Base-by-base conservation (phyloP, 2,888 invertebrate genomes). In the Aplocera efformata region DNA sequence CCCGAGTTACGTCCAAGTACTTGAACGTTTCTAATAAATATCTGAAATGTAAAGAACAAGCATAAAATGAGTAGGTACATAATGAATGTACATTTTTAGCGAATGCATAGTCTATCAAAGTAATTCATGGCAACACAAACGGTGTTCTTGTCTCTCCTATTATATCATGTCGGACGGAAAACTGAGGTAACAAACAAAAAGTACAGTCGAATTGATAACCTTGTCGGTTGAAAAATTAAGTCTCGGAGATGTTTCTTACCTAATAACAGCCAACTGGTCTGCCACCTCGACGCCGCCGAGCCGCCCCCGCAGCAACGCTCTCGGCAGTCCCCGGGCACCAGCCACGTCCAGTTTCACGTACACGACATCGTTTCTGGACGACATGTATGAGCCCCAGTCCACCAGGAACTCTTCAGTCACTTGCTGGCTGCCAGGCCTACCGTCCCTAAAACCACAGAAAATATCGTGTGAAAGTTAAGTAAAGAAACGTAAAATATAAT, bases 301-400 rank as follows among this genome's bases (percentile, higher is more conserved):
- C 42, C 93, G 92, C 24, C 94, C 93, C 68, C 95, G 95, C 31
- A 97, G 89, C 47, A 94, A 91, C 48, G 94, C 92, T 60, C 95
- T 93, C 31, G 96, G 96, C 56, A 96, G 93, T 0, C 93, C 93
- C 30, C 92, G 88, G 32, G 95, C 92, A 13, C 98, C 98, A 34
- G 98, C 90, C 9, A 97, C 98, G 85, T 98, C 98, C 64, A 98
- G 89, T 65, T 94, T 92, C 30, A 96, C 94, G 80, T 97, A 96
- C 42, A 98, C 96, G 43, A 97, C 94, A 84, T 96, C 95, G 72
- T 95, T 94, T 53, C 95, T 92, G 42, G 96, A 96, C 41, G 96
- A 94, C 93, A 98, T 94, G 83, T 97, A 97, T 22, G 96, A 95
- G 47, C 96, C 96, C 96, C 97, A 97, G 79, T 96, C 95, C 58